Base-by-base conservation (phyloP, 2,888 invertebrate genomes). In the Atrina japonica region DNA sequence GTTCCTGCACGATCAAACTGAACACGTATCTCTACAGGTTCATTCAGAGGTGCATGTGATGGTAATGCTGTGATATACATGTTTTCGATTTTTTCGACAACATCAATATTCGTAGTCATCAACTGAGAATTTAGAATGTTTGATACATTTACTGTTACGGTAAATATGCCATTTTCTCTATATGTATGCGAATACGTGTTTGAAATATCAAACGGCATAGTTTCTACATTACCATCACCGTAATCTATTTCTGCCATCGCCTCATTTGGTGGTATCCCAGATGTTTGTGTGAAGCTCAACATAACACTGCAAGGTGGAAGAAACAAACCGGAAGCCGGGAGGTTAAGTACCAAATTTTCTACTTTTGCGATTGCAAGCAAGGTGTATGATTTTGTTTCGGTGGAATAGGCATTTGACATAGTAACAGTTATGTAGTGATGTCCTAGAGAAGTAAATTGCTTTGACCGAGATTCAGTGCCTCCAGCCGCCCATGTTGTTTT, bases 341-440 rank as follows among this genome's bases (percentile, higher is more conserved):
- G 16, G 25, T 61, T 41, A 53, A 85, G 66, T 23, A 63, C 64
- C 18, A 87, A 68, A 55, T 76, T 78, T 11, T 70, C 66, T 3
- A 87, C 82, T 0, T 77, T 71, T 2, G 77, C 73, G 53, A 81
- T 79, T 3, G 83, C 81, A 25, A 72, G 50, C 0, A 83, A 56
- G 14, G 60, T 64, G 30, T 73, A 75, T 2, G 21, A 45, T 40
- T 64, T 41, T 0, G 14, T 49, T 25, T 66, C 27, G 0, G 64
- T 35, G 16, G 73, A 76, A 59, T 75, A 82, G 11, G 67, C 68
- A 68, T 86, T 86, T 23, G 64, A 50, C 16, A 81, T 70, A 0
- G 65, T 72, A 0, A 84, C 72, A 11, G 14, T 47, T 7, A 85
- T 75, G 14, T 58, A 55, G 29, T 70, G 82, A 5, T 45, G 49